Evolutionary conservation across 2,113 vertebrate genomes (phyloP).

Genomic region (Leiothrix lutea): DNA sequence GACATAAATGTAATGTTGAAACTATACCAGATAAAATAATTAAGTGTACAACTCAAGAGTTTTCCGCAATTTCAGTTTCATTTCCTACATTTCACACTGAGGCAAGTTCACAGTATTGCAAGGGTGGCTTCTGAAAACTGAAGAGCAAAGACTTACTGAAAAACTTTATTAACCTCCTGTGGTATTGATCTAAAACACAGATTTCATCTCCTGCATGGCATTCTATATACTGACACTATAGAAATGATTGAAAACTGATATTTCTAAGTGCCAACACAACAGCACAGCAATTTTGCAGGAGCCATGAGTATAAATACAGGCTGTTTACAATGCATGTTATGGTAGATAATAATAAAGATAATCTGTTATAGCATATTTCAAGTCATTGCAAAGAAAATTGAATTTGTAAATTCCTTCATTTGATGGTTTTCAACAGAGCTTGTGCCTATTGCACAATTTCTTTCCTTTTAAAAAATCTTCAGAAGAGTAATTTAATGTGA

Average conservation of each 20-base stretch:
- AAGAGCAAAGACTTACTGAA: background rate
- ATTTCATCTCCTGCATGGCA: background rate
- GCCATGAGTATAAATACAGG: background rate
- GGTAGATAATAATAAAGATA: background rate
- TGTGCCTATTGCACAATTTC: background rate
- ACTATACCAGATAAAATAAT: background rate
- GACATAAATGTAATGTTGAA: background rate
- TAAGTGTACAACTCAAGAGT: background rate
- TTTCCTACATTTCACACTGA: background rate
- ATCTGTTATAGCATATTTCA: background rate
- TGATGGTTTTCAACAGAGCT: background rate
- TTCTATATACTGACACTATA: background rate
- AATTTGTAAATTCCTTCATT: background rate
- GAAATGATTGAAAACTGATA: background rate
- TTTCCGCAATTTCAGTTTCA: background rate
- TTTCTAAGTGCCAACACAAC: conserved; percentile 3
- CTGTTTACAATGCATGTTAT: background rate
- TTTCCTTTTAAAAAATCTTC: background rate
- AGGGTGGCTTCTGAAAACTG: background rate
- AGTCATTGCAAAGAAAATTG: background rate
- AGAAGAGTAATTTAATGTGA: background rate
- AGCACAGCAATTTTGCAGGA: background rate
- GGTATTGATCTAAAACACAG: background rate
- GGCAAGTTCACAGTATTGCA: background rate
- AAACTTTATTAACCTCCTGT: background rate